These are phyloP conservation scores for Rhinoptilus africanus DNA, from an alignment of 2,113 vertebrate genomes.

Conservation along the genomic window DNA sequence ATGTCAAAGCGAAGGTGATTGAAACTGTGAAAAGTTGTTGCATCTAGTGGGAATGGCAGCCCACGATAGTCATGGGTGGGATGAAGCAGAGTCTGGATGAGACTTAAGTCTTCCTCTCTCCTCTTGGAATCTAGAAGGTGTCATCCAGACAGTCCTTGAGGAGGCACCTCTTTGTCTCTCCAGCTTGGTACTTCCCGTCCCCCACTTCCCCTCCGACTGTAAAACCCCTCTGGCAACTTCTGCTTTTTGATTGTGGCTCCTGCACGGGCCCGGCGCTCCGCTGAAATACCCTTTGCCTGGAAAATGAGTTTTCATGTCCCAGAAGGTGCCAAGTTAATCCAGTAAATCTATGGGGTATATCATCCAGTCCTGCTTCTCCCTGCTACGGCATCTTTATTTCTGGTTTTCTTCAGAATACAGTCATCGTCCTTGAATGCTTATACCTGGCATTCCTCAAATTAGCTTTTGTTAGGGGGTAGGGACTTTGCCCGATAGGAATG, in stretches of 20 bases:
- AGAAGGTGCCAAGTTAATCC: neutral
- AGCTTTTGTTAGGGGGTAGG: neutral
- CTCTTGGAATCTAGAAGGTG: neutral
- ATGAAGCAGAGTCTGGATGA: neutral
- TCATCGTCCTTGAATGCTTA: neutral
- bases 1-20: neutral
- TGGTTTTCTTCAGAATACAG: neutral
- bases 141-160: neutral
- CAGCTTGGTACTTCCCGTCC: neutral
- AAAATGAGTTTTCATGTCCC: neutral
- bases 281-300: neutral
- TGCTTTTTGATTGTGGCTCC: neutral
- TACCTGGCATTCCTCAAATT: neutral
- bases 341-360: neutral
- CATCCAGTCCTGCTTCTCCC: neutral
- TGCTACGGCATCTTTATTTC: neutral
- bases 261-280: accelerated
- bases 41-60: neutral
- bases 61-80: accelerated
- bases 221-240: neutral
- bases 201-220: neutral
- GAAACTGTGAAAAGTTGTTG: neutral
- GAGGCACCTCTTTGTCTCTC: neutral
- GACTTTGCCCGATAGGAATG: neutral
- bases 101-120: neutral